Evolutionary conservation across 2,888 invertebrate species (phyloP).

Genomic region (Drosophila parthenogenetica): DNA sequence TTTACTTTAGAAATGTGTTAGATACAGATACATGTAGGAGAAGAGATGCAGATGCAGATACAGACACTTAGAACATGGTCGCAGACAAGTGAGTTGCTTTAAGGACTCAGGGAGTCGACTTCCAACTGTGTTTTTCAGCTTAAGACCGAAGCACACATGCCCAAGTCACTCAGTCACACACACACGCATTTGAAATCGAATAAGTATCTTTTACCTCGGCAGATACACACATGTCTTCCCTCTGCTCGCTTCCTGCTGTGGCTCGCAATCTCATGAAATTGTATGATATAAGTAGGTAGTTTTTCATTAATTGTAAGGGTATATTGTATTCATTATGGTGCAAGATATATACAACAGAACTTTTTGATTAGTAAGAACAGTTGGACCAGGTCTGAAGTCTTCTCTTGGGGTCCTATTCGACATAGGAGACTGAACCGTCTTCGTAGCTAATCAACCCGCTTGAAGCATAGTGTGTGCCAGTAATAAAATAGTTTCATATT

Average conservation of each 20-base stretch:
- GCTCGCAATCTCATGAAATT: conserved; percentile 13
- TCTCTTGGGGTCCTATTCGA: too few relatives aligned
- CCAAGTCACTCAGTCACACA: conserved; percentile 20
- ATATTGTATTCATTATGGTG: conserved; percentile 4
- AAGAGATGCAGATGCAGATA: conserved; percentile 20
- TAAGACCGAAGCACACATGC: conserved; percentile 23
- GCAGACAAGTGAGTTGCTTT: conserved; percentile 21
- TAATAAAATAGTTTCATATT: conserved; percentile 1
- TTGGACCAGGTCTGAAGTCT: too few relatives aligned
- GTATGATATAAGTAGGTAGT: conserved; percentile 50
- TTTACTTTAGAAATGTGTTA: neutral
- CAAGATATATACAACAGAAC: neutral
- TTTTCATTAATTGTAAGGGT: conserved; percentile 24
- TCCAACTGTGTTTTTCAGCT: conserved; percentile 32
- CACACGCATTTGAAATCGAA: conserved; percentile 30
- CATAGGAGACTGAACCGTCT: too few relatives aligned
- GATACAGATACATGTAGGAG: conserved; percentile 7
- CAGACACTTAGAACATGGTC: conserved; percentile 18
- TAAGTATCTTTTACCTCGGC: conserved; percentile 11
- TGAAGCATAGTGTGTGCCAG: neutral
- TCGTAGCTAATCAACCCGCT: neutral
- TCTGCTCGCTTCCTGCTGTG: conserved; percentile 2
- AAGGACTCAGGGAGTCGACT: conserved; percentile 44
- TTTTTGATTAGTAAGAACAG: too few relatives aligned
- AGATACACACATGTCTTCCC: neutral